These are phyloP conservation scores for Leucopternis melanops DNA, from an alignment of 2,113 vertebrate genomes.

Conservation along the genomic window DNA sequence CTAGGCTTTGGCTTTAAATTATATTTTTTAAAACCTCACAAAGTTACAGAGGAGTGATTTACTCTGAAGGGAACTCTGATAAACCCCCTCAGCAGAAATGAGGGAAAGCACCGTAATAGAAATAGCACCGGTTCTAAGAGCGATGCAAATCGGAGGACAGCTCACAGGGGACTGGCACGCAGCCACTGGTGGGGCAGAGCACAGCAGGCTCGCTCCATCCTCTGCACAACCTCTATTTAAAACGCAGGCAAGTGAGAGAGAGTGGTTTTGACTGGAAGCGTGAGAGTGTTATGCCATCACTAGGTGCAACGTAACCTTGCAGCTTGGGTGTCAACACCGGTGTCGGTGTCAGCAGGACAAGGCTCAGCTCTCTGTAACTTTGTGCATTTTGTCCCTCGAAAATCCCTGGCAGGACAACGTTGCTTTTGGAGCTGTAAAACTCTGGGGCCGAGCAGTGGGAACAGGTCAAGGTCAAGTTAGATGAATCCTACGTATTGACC, in stretches of 20 bases:
- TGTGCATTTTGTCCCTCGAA: neutral
- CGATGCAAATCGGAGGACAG: neutral
- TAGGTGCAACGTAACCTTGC: neutral
- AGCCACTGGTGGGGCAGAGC: neutral
- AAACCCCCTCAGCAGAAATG: neutral
- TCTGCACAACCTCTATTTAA: neutral
- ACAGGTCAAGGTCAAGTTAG: neutral
- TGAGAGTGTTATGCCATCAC: neutral
- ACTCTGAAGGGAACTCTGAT: neutral
- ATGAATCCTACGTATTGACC: neutral
- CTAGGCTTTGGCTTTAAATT: slow-evolving; percentile 3
- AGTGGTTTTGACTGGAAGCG: neutral
- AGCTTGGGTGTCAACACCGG: neutral
- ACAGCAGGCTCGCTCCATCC: neutral
- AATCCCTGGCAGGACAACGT: neutral
- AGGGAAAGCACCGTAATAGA: neutral
- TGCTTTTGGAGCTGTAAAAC: neutral
- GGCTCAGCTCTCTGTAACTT: neutral
- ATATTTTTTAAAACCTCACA: neutral
- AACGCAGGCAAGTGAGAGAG: neutral
- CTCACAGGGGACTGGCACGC: neutral
- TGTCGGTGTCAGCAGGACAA: neutral
- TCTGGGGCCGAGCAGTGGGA: neutral
- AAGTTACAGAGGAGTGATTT: neutral
- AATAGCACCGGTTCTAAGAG: neutral